These are phyloP conservation scores for Campoletis raptor DNA, from an alignment of 2,888 invertebrate species.

Conservation along the genomic window DNA sequence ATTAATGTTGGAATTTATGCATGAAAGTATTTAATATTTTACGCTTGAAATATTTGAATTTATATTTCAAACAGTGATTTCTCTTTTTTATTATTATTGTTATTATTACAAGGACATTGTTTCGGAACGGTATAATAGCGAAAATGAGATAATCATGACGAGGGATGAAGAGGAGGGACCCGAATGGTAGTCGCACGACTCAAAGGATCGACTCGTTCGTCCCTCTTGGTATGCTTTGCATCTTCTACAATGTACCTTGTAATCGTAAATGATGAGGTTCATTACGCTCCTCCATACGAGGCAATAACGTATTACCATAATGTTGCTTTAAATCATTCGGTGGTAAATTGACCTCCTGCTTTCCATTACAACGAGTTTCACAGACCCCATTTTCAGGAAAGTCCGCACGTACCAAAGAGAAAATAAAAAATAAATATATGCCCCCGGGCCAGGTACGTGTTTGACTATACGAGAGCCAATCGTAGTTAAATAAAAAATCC, in stretches of 20 bases:
- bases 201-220: slow-evolving; percentile 47
- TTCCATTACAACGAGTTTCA: slow-evolving; percentile 56
- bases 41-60: slow-evolving; percentile 1
- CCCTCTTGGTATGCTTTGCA: slow-evolving; percentile 12
- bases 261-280: slow-evolving; percentile 74
- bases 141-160: not conserved
- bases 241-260: slow-evolving; percentile 48
- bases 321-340: slow-evolving; percentile 73
- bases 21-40: not conserved
- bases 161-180: not conserved
- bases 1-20: slow-evolving; percentile 11
- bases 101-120: not conserved
- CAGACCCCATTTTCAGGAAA: slow-evolving; percentile 1
- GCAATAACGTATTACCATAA: slow-evolving; percentile 77
- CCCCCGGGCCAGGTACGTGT: slow-evolving; percentile 8
- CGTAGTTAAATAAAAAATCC: slow-evolving; percentile 26
- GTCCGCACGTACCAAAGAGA: slow-evolving; percentile 36
- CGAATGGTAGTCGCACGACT: slow-evolving; percentile 18
- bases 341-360: slow-evolving; percentile 53
- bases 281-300: slow-evolving; percentile 69
- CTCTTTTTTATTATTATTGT: not conserved
- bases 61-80: not conserved
- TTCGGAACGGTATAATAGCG: not conserved
- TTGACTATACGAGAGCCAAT: slow-evolving; percentile 10
- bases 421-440: slow-evolving; percentile 33